Conservation (phyloP, 2,797 vertebrate species). For the Myotis findleyi region DNA sequence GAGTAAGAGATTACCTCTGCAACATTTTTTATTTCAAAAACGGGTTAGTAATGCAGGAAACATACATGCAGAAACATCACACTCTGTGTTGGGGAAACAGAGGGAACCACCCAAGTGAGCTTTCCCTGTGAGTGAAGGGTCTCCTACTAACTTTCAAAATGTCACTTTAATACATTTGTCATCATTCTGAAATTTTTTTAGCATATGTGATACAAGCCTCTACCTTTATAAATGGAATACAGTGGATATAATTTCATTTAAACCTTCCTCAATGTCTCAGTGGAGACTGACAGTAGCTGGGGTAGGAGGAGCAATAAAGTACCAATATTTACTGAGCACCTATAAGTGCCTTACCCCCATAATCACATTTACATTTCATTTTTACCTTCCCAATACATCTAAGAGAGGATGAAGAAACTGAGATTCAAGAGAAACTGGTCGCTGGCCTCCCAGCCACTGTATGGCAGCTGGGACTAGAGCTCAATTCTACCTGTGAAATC, state of each 20-base stretch:
- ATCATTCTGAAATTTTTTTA: constrained; percentile 3
- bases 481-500: not conserved
- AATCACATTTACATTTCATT: constrained; percentile 11
- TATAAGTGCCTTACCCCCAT: not conserved
- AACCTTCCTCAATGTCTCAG: not conserved
- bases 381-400: not conserved
- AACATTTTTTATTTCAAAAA: constrained; percentile 6
- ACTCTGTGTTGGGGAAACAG: not conserved
- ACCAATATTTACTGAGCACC: not conserved
- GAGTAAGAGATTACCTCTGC: not conserved
- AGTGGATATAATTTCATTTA: not conserved
- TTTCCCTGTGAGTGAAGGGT: not conserved
- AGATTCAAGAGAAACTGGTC: constrained; percentile 9
- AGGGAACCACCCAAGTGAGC: not conserved
- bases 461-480: not conserved
- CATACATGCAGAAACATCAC: not conserved
- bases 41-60: not conserved
- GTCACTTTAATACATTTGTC: not conserved
- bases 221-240: not conserved
- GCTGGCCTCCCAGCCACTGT: not conserved
- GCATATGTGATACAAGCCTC: not conserved
- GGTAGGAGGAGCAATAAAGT: not conserved
- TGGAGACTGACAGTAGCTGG: not conserved
- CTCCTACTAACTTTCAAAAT: not conserved
- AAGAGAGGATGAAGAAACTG: not conserved